Evolutionary conservation across 2,113 vertebrate genomes (phyloP).

Genomic region (Mormyrus lacerda): DNA sequence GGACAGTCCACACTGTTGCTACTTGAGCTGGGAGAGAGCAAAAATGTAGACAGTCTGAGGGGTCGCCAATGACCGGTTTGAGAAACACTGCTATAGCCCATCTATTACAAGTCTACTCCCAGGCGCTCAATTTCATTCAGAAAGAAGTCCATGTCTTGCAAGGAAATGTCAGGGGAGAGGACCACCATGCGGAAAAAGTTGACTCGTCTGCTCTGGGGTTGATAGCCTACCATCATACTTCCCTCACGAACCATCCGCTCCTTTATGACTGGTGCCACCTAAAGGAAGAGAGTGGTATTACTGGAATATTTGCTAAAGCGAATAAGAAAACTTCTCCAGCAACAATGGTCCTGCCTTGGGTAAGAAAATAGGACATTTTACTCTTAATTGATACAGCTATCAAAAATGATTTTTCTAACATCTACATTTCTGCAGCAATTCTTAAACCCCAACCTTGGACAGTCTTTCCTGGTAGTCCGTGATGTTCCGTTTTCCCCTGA

Average conservation of each 20-base stretch:
- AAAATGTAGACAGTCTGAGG: not conserved
- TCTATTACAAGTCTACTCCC: conserved; percentile 61
- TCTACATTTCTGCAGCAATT: not conserved
- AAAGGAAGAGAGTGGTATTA: not conserved
- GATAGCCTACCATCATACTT: conserved; percentile 74
- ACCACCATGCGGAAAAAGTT: conserved; percentile 72
- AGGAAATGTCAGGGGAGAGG: conserved; percentile 52
- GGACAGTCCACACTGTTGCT: not conserved
- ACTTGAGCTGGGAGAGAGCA: not conserved
- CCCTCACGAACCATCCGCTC: conserved; percentile 68
- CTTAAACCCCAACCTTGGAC: conserved; percentile 59
- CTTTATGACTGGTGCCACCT: conserved; percentile 72
- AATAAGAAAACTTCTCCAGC: not conserved
- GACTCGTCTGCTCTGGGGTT: conserved; percentile 53
- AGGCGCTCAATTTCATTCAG: conserved; percentile 70
- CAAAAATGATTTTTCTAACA: not conserved
- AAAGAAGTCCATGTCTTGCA: conserved; percentile 61
- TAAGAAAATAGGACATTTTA: not conserved
- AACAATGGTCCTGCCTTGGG: not conserved
- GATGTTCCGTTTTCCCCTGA: conserved; percentile 53
- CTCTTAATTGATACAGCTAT: not conserved
- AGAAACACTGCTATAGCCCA: not conserved
- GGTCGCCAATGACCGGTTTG: not conserved
- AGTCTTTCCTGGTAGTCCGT: conserved; percentile 59
- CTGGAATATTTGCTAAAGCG: not conserved